Conservation (phyloP, 2,113 vertebrate genomes). For the Pitta sordida region DNA sequence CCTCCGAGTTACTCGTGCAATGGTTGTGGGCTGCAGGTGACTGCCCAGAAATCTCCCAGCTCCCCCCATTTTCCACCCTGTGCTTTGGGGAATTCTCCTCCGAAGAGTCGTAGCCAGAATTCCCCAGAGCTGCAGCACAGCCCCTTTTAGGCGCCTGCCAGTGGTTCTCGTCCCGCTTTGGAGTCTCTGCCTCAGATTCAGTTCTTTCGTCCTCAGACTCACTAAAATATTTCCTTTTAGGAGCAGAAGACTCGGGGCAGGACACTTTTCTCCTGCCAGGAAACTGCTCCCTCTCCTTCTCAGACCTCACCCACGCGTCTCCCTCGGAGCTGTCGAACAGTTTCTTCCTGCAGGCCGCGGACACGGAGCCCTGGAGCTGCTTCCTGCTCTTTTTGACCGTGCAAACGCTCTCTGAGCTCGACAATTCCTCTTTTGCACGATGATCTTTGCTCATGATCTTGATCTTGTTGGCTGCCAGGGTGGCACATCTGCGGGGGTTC, state of each 20-base stretch:
- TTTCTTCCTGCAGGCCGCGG: constrained; percentile 59
- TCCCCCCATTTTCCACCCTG: constrained; percentile 29
- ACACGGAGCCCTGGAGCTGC: constrained; percentile 51
- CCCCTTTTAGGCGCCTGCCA: neutral
- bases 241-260: neutral
- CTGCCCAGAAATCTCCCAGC: neutral
- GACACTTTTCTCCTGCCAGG: neutral
- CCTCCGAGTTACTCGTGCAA: constrained; percentile 24
- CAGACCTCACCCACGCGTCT: constrained; percentile 53
- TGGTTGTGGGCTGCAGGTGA: constrained; percentile 1
- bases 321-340: neutral
- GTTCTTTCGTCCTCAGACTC: constrained; percentile 64
- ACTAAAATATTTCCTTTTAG: constrained; percentile 25
- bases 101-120: neutral
- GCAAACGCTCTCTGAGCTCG: constrained; percentile 55
- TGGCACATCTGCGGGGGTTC: constrained; percentile 79
- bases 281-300: constrained; percentile 24
- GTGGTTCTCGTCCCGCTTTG: neutral
- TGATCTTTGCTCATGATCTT: constrained; percentile 82
- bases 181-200: constrained; percentile 62
- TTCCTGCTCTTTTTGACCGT: constrained; percentile 30
- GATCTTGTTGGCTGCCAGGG: constrained; percentile 86
- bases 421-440: constrained; percentile 72
- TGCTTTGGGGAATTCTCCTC: constrained; percentile 59
- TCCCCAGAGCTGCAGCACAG: neutral